Conservation (phyloP, 2,888 invertebrate genomes). For the Capitulum mitella region DNA sequence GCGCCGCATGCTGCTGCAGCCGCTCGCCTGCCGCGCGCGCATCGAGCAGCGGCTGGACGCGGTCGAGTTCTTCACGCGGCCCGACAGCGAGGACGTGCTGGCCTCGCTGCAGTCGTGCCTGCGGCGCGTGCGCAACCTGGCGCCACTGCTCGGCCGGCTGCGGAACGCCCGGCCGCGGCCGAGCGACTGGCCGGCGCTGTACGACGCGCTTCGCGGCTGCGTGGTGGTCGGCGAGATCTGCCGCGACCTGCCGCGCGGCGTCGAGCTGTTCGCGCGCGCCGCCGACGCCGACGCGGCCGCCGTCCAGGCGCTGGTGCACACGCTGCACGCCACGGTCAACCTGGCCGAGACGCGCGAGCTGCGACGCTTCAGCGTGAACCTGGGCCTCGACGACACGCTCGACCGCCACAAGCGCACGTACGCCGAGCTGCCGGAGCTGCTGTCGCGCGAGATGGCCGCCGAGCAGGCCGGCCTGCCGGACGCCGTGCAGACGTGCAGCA, state of each 20-base stretch:
- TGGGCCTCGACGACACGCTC: conserved; percentile 15
- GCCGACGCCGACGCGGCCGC: not conserved
- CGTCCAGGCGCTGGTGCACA: not conserved
- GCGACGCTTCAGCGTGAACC: conserved; percentile 5
- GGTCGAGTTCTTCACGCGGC: conserved; percentile 58
- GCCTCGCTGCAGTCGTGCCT: conserved; percentile 49
- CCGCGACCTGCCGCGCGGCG: not conserved
- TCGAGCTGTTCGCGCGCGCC: not conserved
- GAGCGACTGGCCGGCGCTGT: not conserved
- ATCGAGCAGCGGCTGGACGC: conserved; percentile 62
- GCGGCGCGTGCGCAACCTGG: not conserved
- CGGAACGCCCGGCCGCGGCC: not conserved
- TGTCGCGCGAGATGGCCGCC: conserved; percentile 62
- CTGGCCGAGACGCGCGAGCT: conserved; percentile 7
- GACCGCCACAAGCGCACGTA: conserved; percentile 54
- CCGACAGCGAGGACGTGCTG: conserved; percentile 55
- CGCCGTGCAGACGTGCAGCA: conserved; percentile 51
- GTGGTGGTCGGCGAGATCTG: not conserved
- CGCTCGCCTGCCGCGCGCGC: conserved; percentile 55
- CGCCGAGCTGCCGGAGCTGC: conserved; percentile 59
- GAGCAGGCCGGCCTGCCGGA: conserved; percentile 60
- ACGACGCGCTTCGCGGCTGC: not conserved
- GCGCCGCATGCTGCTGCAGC: conserved; percentile 44
- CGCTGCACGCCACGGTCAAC: conserved; percentile 12
- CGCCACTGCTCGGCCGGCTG: conserved; percentile 3